These are phyloP conservation scores for Todiramphus saurophagus DNA, from an alignment of 2,113 vertebrate species.

Conservation along the genomic window DNA sequence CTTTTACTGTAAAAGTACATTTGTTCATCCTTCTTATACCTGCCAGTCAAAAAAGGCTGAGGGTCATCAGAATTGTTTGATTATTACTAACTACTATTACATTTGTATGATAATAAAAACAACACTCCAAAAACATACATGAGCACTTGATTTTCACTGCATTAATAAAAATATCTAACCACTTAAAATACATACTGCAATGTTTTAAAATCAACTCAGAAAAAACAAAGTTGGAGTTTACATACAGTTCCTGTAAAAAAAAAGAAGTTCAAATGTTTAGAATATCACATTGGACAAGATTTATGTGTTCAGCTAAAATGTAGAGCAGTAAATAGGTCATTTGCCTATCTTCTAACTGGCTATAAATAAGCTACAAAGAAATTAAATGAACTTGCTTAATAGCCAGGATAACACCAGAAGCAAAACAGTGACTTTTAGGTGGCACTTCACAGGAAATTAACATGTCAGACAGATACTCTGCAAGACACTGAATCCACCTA, in stretches of 20 bases:
- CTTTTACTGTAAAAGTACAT: not conserved
- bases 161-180: not conserved
- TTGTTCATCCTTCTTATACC: slow-evolving; percentile 7
- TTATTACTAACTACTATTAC: not conserved
- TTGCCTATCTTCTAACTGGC: not conserved
- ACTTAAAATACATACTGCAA: not conserved
- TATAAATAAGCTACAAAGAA: not conserved
- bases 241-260: not conserved
- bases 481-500: not conserved
- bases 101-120: not conserved
- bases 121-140: not conserved
- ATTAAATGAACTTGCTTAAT: not conserved
- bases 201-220: not conserved
- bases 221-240: not conserved
- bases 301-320: not conserved
- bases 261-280: not conserved
- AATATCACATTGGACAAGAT: not conserved
- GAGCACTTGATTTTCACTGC: not conserved
- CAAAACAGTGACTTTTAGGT: not conserved
- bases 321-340: not conserved
- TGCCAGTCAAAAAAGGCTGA: not conserved
- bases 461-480: not conserved
- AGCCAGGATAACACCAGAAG: not conserved
- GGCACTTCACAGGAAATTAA: not conserved
- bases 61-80: not conserved